These are phyloP conservation scores for Alouatta palliata DNA, from an alignment of 2,113 vertebrate genomes.

Conservation along the genomic window DNA sequence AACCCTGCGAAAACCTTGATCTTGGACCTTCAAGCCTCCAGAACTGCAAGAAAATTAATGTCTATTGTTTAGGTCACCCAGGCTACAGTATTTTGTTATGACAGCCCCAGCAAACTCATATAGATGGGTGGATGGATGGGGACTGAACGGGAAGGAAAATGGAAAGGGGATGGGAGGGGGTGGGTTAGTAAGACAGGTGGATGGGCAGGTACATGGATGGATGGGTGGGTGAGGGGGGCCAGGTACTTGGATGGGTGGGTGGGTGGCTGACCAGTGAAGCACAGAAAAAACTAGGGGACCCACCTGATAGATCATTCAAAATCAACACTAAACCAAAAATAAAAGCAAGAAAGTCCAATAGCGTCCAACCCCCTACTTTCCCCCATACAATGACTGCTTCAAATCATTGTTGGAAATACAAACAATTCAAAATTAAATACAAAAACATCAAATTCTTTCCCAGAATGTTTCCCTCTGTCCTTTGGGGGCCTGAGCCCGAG, in stretches of 20 bases:
- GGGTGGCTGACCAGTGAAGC: neutral
- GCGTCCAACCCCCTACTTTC: neutral
- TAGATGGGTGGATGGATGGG: neutral
- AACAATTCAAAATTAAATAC: too few species aligned
- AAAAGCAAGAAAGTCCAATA: neutral
- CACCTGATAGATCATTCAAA: neutral
- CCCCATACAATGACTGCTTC: neutral
- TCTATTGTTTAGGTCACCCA: too few species aligned
- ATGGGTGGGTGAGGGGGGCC: neutral
- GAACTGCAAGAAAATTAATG: neutral
- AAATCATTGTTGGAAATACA: neutral
- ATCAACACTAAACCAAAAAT: neutral
- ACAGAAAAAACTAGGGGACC: accelerated
- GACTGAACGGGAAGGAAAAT: neutral
- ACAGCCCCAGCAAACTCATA: neutral
- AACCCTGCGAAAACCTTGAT: neutral
- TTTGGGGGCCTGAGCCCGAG: neutral
- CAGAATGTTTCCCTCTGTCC: neutral
- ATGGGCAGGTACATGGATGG: neutral
- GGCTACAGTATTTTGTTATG: accelerated
- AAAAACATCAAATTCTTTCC: neutral
- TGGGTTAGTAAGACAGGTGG: neutral
- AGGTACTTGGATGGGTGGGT: neutral
- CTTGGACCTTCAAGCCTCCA: neutral
- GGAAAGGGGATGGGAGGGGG: too few species aligned